Evolutionary conservation across 2,888 invertebrate species (phyloP).

Genomic region (Agrochola litura): DNA sequence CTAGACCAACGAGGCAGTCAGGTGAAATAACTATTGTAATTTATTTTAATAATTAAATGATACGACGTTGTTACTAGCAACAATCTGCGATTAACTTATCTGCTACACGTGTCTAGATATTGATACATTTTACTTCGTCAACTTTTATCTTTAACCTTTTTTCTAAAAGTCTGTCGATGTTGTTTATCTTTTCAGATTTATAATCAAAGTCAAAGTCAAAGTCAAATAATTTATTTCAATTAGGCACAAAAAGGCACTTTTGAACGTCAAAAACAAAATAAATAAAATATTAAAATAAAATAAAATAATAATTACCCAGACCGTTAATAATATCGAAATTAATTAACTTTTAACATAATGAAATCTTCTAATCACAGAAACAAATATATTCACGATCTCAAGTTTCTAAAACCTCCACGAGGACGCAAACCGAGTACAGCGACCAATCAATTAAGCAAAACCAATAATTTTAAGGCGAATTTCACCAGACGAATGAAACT

Average conservation of each 20-base stretch:
- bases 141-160: not conserved
- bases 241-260: too few relatives aligned
- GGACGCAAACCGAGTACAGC: too few relatives aligned
- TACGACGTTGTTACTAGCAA: not conserved
- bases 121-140: not conserved
- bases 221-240: too few relatives aligned
- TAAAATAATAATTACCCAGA: not conserved
- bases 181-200: not conserved
- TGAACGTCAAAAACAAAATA: too few relatives aligned
- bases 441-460: too few relatives aligned
- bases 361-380: not conserved
- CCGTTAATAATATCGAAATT: not conserved
- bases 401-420: not conserved
- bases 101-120: not conserved
- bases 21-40: not conserved
- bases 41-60: not conserved
- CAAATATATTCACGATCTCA: not conserved
- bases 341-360: not conserved
- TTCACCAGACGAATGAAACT: not conserved
- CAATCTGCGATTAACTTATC: not conserved
- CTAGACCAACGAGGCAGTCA: too few relatives aligned
- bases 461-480: too few relatives aligned
- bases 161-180: not conserved
- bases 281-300: too few relatives aligned
- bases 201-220: too few relatives aligned